Base-by-base conservation (phyloP, 2,888 invertebrate species). In the Sinotaia quadrata region DNA sequence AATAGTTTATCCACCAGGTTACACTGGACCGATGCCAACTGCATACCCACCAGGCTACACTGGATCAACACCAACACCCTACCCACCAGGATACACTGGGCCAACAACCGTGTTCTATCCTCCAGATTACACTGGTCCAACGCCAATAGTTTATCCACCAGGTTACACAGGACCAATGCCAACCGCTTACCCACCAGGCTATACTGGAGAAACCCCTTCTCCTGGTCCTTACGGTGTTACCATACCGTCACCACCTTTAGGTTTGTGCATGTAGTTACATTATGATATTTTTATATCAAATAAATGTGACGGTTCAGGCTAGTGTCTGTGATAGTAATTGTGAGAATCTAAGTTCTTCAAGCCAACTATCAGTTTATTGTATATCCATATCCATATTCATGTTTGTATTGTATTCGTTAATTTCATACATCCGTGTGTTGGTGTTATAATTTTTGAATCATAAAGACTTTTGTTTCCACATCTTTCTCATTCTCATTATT, bases 101-200 rank as follows among this genome's bases (percentile, higher is more conserved):
- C 56, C 67, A 47, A 75, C 75, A 49, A 70, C 72, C n/a, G n/a
- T n/a, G n/a, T n/a, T n/a, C 58, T 69, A 52, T 51, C 54, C 66
- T 56, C 51, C 62, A 7, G 60, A 33, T 24, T 27, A 33, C 36
- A 65, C 54, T 21, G 61, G 62, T 10, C 12, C 36, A 21, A 66
- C 47, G 21, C 21, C 67, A 5, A 49, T 29, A 34, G 27, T n/a
- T 0, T 33, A 52, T 33, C 63, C 56, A 15, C 61, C 70, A 3
- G n/a, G 65, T 3, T 65, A 56, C 29, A 65, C 65, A 18, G 63
- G 63, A 27, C 31, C 18, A 8, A 65, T 44, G 4, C 59, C 59
- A 36, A 41, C 59, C 18, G 41, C 41, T 5, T 27, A 59, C 27
- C 59, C 41, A 27, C 59, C 59, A 21, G 41, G 24, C 1, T 12